Evolutionary conservation across 2,888 invertebrate species (phyloP), one percentile per base, ranked within the genome.

Genomic region (Hydroisotoma schaefferi): DNA sequence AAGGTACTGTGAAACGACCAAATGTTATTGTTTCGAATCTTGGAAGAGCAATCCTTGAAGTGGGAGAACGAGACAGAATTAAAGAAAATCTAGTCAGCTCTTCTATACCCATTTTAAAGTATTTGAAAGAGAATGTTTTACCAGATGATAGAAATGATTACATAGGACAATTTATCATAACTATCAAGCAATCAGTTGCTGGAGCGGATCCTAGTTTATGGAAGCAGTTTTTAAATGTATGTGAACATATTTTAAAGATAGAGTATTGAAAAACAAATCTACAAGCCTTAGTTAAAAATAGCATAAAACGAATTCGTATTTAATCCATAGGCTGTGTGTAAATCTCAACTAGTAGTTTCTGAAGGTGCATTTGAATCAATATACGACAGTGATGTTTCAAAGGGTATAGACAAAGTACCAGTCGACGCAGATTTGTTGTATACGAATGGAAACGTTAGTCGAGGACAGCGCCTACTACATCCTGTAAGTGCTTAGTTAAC

Each of bases 151-250:
- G 43, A 8, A 29, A 23, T 12, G 67, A 67, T 37, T 57, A 64
- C 27, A 33, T 57, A 26, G 67, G 67, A 8, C 6, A 22, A 22
- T 56, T 65, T 28, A 28, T 67, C n/a, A 15, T 59, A n/a, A 57
- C 53, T 27, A 23, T 64, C 10, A 2, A 59, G 1, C 62, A 62
- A 27, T 51, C 47, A 1, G 37, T 58, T 12, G 55, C 57, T 25
- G 37, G 20, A 29, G 59, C 46, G 15, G 38, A 47, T 15, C 58
- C 64, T 12, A 57, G 59, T 49, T 18, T 37, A 15, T 18, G 40
- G 40, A 15, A 40, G 5, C 40, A 40, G 20, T 40, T 40, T 40
- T 15, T 40, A 40, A 40, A 40, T 5, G 40, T 40, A 40, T 40
- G 5, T 40, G 33, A 10, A 33, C 15, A 33, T 33, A 8, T 33